phyloP scores from a whole-genome alignment of 2,888 invertebrate genomes.

The Fabriciana adippe region DNA sequence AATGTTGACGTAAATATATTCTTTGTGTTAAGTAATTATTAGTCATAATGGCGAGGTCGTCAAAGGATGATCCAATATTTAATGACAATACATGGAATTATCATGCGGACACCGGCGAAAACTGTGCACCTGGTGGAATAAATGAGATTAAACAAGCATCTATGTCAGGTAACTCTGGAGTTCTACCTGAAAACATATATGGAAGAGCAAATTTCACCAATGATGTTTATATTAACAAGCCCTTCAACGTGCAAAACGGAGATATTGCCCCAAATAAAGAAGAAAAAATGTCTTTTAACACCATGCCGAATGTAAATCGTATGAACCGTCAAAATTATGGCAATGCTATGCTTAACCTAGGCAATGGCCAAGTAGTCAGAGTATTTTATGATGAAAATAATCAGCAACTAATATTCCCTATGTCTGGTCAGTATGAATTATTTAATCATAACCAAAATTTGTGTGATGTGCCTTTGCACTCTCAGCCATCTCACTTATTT shows the following conservation, averaged over 20 bases:
- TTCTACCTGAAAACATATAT: slow-evolving; percentile 66
- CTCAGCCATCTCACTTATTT: slow-evolving; percentile 61
- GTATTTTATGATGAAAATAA: slow-evolving; percentile 76
- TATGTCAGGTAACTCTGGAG: slow-evolving; percentile 54
- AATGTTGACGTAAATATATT: slow-evolving; percentile 18
- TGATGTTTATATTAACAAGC: slow-evolving; percentile 72
- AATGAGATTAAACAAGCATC: slow-evolving; percentile 64
- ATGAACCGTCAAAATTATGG: slow-evolving; percentile 66
- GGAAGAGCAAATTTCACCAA: slow-evolving; percentile 59
- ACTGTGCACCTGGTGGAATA: slow-evolving; percentile 61
- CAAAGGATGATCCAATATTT: slow-evolving; percentile 75
- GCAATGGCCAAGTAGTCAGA: slow-evolving; percentile 72
- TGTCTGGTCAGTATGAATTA: slow-evolving; percentile 74
- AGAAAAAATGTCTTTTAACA: slow-evolving; percentile 61
- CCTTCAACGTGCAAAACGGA: slow-evolving; percentile 60
- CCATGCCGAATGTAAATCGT: slow-evolving; percentile 56
- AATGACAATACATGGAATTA: slow-evolving; percentile 78
- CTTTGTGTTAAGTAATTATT: slow-evolving; percentile 49
- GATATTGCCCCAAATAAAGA: slow-evolving; percentile 61
- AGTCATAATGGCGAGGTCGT: slow-evolving; percentile 80
- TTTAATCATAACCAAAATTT: slow-evolving; percentile 70
- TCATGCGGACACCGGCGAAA: slow-evolving; percentile 66
- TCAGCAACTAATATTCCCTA: slow-evolving; percentile 73
- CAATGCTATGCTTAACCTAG: slow-evolving; percentile 73
- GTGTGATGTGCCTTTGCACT: slow-evolving; percentile 63